phyloP scores from a whole-genome alignment of 2,113 vertebrate genomes.

The Gnathonemus echidnorhynchus region DNA sequence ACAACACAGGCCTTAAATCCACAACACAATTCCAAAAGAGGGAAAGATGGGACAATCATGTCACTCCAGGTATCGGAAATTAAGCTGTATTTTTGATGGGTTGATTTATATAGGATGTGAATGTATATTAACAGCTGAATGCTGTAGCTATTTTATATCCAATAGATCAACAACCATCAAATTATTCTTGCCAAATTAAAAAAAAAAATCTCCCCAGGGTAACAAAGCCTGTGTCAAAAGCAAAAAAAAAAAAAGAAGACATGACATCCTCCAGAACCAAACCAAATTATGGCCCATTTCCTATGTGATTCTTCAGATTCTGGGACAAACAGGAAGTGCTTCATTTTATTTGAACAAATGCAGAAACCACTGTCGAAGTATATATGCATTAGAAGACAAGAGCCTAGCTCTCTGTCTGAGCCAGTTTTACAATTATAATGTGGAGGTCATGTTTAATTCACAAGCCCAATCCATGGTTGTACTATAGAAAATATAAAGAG shows the following conservation, averaged over 20 bases:
- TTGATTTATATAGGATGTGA: neutral
- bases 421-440: conserved; percentile 7
- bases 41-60: neutral
- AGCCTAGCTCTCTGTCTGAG: neutral
- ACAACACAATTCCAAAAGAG: neutral
- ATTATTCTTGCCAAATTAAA: neutral
- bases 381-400: neutral
- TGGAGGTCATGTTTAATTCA: conserved; percentile 2
- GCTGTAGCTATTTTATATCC: neutral
- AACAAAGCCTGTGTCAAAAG: neutral
- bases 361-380: neutral
- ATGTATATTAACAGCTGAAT: neutral
- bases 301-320: neutral
- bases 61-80: neutral
- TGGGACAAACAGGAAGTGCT: neutral
- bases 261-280: neutral
- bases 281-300: neutral
- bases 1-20: neutral
- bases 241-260: neutral
- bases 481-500: neutral
- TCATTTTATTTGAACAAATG: neutral
- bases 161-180: neutral
- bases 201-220: neutral
- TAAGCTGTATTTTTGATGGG: neutral
- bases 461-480: neutral